Base-by-base conservation (phyloP, 2,888 invertebrate species). In the Limnephilus lunatus region DNA sequence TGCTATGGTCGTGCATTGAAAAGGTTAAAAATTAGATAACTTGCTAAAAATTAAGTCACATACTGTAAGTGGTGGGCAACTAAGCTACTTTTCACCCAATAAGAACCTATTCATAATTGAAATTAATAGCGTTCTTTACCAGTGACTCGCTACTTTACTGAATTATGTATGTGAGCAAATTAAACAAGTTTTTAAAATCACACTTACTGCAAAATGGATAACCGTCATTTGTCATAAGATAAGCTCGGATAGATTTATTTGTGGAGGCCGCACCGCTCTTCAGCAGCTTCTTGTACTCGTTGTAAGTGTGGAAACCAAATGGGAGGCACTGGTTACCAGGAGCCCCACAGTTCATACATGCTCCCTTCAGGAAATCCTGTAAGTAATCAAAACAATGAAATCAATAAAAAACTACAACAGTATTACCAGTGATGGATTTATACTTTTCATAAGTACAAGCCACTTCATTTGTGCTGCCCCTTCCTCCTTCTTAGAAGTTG, bases 171-270 rank as follows among this genome's bases (percentile, higher is more conserved):
- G 3, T 30, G 30, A 82, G n/a, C 14, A n/a, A 25, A 85, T 3
- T 39, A 15, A 85, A 30, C 25, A 85, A 85, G 31, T 85, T 32
- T 83, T 91, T 91, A 32, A 35, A 90, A 92, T 87, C 53, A 90
- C 94, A 96, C 95, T 97, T 95, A 97, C 98, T 97, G 95, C 98
- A 98, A 95, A 96, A 98, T 25, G 98, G 98, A 92, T 96, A 96
- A 1, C 95, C 95, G 81, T 96, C 96, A 14, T 97, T 97, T 0
- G 98, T 98, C 94, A 98, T 97, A 0, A 98, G 96, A 94, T 97
- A 99, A 32, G 98, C 96, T 0, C 96, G 96, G 1, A 97, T 95
- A 89, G 97, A 96, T 0, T 96, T 94, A 88, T 96, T 95, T 3
- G 96, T 95, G 32, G 96, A 95, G 12, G 97, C 95, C 4, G 95